Percentiles rank a stretch among this genome's conserved stretches.
phyloP scores from a whole-genome alignment of 2,797 vertebrate species.

The Gallinago nigripennis region DNA sequence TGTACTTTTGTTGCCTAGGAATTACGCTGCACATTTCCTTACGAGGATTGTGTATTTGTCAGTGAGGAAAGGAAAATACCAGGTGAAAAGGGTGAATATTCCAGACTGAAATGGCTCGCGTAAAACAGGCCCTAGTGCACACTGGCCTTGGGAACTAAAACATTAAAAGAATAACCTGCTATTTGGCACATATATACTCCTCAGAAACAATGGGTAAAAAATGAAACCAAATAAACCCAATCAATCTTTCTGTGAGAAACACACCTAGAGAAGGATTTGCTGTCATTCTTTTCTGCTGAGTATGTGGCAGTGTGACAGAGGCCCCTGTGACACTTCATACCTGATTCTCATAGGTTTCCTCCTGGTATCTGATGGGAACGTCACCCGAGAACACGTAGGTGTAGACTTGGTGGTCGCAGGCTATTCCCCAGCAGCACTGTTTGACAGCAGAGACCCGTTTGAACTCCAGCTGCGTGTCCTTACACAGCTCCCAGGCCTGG shows the following conservation, averaged over 20 bases:
- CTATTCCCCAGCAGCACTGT: conserved; percentile 96
- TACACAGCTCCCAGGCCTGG: conserved; percentile 92
- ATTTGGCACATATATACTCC: neutral
- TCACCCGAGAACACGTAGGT: conserved; percentile 89
- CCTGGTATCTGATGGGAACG: conserved; percentile 89
- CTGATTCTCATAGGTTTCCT: conserved; percentile 96
- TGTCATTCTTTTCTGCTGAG: neutral
- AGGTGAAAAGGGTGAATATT: neutral
- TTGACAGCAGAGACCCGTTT: conserved; percentile 87
- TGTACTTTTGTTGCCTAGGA: neutral
- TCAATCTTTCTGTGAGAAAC: neutral
- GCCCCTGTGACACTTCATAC: conserved; percentile 53
- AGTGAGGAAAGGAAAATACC: neutral
- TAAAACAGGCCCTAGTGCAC: neutral
- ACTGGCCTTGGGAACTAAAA: neutral
- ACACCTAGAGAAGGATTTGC: fast-evolving
- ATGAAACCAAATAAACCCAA: neutral
- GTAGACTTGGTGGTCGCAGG: conserved; percentile 91
- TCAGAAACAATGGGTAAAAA: neutral
- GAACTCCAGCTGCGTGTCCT: conserved; percentile 87
- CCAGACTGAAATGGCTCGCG: neutral
- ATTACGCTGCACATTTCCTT: neutral
- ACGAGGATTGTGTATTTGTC: neutral
- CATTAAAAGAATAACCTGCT: neutral
- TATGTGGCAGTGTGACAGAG: neutral